These are phyloP conservation scores for Lasioglossum figueresi DNA, from an alignment of 2,888 invertebrate genomes.

Conservation along the genomic window DNA sequence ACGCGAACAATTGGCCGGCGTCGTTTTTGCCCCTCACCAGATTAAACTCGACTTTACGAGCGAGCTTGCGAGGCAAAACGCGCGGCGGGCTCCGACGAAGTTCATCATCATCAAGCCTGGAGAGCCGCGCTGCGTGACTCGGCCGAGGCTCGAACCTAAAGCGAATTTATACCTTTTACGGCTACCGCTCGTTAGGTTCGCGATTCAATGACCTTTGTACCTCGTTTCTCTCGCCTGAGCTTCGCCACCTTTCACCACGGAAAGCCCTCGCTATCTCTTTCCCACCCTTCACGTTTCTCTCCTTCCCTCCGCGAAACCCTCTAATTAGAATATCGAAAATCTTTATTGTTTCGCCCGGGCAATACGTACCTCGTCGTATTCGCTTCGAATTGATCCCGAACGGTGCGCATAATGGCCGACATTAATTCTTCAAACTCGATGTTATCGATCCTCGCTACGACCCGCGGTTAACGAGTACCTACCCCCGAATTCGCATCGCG, in stretches of 20 bases:
- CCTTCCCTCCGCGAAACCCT: not conserved
- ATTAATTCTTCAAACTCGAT: slow-evolving; percentile 12
- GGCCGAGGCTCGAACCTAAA: slow-evolving; percentile 73
- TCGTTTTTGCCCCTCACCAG: slow-evolving; percentile 67
- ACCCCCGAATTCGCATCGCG: not conserved
- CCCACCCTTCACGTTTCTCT: not conserved
- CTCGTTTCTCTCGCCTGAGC: slow-evolving; percentile 15
- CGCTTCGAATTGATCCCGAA: not conserved
- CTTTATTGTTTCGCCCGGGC: not conserved
- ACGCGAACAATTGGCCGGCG: slow-evolving; percentile 56
- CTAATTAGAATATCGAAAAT: slow-evolving; percentile 17
- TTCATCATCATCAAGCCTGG: slow-evolving; percentile 82
- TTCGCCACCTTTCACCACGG: slow-evolving; percentile 24
- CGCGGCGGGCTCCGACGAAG: slow-evolving; percentile 70
- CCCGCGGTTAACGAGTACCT: not conserved
- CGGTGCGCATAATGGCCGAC: not conserved
- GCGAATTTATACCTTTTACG: slow-evolving; percentile 78
- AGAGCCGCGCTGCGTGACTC: slow-evolving; percentile 69
- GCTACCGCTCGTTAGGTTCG: slow-evolving; percentile 77
- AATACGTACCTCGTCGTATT: not conserved
- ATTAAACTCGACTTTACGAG: slow-evolving; percentile 82
- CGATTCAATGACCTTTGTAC: slow-evolving; percentile 71
- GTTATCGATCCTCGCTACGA: not conserved
- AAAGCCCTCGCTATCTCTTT: slow-evolving; percentile 16
- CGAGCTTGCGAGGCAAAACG: slow-evolving; percentile 75